Percentiles rank a stretch among this genome's conserved stretches.
phyloP scores from a whole-genome alignment of 2,113 vertebrate genomes.

The Panthera tigris region DNA sequence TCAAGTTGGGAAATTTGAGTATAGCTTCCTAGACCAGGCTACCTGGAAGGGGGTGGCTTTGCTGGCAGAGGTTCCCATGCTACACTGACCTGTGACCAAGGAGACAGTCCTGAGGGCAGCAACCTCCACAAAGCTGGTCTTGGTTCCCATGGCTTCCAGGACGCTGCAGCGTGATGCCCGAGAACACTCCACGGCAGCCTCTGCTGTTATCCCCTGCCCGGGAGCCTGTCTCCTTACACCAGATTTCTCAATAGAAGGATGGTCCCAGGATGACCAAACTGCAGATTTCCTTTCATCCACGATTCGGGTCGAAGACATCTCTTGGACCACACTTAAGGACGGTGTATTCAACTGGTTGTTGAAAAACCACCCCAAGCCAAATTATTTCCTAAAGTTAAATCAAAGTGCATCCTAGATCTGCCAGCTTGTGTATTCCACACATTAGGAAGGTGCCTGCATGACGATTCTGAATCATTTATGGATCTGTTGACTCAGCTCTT shows the following conservation, averaged over 20 bases:
- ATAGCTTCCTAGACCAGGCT: not conserved
- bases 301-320: not conserved
- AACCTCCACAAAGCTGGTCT: not conserved
- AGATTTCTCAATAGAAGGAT: not conserved
- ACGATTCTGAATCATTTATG: not conserved
- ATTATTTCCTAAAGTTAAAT: conserved; percentile 5
- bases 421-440: not conserved
- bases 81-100: not conserved
- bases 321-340: not conserved
- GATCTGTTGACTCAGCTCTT: not conserved
- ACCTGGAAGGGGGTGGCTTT: not conserved
- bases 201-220: not conserved
- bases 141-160: not conserved
- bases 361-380: not conserved
- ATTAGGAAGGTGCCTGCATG: not conserved
- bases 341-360: not conserved
- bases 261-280: not conserved
- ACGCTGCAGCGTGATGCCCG: not conserved
- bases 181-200: not conserved
- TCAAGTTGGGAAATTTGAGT: not conserved
- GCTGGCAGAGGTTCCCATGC: not conserved
- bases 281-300: not conserved
- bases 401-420: not conserved
- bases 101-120: not conserved
- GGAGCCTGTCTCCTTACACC: not conserved